These are phyloP conservation scores for Cichladusa arquata DNA, from an alignment of 2,113 vertebrate species.

Conservation along the genomic window DNA sequence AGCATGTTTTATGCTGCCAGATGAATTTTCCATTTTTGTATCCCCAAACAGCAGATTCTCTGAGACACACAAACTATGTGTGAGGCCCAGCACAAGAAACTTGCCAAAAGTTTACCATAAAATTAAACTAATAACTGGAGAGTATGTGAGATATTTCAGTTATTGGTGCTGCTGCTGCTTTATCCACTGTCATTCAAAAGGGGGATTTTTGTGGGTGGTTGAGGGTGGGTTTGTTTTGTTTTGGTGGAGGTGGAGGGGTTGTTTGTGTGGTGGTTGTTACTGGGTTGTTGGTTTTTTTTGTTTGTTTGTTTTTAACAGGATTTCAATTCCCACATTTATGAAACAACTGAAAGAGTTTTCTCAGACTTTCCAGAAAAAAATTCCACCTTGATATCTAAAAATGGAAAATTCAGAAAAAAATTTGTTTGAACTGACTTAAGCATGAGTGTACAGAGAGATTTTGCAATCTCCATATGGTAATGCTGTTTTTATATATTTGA, in stretches of 20 bases:
- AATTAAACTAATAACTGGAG: not conserved
- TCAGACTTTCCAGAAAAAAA: not conserved
- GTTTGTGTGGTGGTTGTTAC: not conserved
- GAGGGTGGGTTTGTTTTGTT: not conserved
- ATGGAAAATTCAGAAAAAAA: not conserved
- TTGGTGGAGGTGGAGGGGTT: not conserved
- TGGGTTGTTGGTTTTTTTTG: not conserved
- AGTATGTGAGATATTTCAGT: not conserved
- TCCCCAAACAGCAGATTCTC: not conserved
- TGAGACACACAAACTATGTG: not conserved
- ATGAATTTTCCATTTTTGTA: not conserved
- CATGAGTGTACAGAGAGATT: not conserved
- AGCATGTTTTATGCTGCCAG: fast-evolving
- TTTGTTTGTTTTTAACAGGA: not conserved
- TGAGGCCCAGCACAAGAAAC: not conserved
- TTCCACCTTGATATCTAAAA: not conserved
- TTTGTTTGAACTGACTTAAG: not conserved
- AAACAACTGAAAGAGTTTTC: not conserved
- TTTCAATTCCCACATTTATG: not conserved
- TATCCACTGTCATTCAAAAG: not conserved
- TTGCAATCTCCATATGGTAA: not conserved
- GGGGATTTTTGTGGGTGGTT: not conserved
- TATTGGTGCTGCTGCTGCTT: not conserved
- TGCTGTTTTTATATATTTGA: not conserved
- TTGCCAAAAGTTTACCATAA: not conserved